Percentiles rank a stretch among this genome's conserved stretches.
Evolutionary conservation across 2,888 invertebrate species (phyloP).

Genomic region (Macrosoma leucophasiata): DNA sequence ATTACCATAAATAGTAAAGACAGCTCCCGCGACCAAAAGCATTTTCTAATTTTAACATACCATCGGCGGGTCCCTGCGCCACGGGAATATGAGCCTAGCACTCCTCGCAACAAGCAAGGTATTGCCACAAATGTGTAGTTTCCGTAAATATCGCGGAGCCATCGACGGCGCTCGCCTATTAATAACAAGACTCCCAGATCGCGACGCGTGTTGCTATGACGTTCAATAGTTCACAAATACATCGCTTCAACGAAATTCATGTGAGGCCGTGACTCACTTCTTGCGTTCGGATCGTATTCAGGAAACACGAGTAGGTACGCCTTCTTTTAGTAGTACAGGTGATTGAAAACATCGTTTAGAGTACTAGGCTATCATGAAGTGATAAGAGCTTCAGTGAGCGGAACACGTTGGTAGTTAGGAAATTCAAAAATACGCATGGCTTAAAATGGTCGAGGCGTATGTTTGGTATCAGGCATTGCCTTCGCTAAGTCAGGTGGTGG

Average conservation of each 20-base stretch:
- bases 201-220: slow-evolving; percentile 13
- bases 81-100: slow-evolving; percentile 31
- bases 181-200: slow-evolving; percentile 30
- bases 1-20: slow-evolving; percentile 73
- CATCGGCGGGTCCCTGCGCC: slow-evolving; percentile 27
- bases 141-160: slow-evolving; percentile 42
- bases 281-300: slow-evolving; percentile 1
- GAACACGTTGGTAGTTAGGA: no score
- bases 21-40: slow-evolving; percentile 52
- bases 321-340: neutral
- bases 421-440: no score
- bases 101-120: slow-evolving; percentile 27
- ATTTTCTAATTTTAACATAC: slow-evolving; percentile 58
- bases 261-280: slow-evolving; percentile 1
- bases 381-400: no score
- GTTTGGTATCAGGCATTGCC: no score
- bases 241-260: no score
- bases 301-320: neutral
- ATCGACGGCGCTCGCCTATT: slow-evolving; percentile 24
- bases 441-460: no score
- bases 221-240: no score
- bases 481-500: no score
- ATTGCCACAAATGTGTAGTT: slow-evolving; percentile 34
- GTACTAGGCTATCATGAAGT: no score
- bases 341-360: slow-evolving; percentile 1